These are phyloP conservation scores for Bombyx mandarina DNA, from an alignment of 1,140 invertebrate genomes.

Conservation along the genomic window DNA sequence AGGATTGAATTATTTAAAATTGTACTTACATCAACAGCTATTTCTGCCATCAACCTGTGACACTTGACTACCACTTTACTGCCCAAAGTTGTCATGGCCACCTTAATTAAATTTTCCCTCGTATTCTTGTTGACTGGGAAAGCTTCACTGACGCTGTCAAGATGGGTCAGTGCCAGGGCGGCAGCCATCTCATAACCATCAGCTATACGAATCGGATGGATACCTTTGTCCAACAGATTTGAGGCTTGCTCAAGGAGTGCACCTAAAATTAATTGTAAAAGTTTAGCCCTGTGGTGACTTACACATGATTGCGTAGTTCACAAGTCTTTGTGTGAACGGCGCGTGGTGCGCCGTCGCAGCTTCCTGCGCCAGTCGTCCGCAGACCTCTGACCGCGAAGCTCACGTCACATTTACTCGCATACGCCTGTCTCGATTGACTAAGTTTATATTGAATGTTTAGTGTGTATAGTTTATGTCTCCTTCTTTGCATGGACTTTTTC, in stretches of 20 bases:
- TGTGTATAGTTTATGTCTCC: too few species aligned
- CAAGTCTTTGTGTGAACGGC: too few species aligned
- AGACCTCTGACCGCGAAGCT: too few species aligned
- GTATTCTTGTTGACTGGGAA: slow-evolving; percentile 90
- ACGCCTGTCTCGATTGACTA: too few species aligned
- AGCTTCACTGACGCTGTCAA: slow-evolving; percentile 90
- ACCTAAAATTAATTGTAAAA: slow-evolving; percentile 66
- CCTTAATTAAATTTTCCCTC: slow-evolving; percentile 90
- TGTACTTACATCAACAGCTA: slow-evolving; percentile 89
- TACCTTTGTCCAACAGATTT: slow-evolving; percentile 92
- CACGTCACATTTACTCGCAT: too few species aligned
- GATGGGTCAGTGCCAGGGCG: slow-evolving; percentile 87
- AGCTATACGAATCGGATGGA: slow-evolving; percentile 98
- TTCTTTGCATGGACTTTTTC: too few species aligned
- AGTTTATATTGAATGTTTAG: too few species aligned
- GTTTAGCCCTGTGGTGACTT: too few species aligned
- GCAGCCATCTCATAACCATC: slow-evolving; percentile 99
- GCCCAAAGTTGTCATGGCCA: slow-evolving; percentile 98
- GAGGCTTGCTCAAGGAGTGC: slow-evolving; percentile 97
- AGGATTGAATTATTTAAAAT: too few species aligned
- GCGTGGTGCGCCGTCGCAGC: too few species aligned
- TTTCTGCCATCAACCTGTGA: slow-evolving; percentile 97
- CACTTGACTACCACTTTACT: slow-evolving; percentile 98
- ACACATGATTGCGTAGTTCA: too few species aligned
- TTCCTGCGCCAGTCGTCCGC: too few species aligned